Evolutionary conservation across 2,797 vertebrate genomes (phyloP).

Genomic region (Megalops cyprinoides): DNA sequence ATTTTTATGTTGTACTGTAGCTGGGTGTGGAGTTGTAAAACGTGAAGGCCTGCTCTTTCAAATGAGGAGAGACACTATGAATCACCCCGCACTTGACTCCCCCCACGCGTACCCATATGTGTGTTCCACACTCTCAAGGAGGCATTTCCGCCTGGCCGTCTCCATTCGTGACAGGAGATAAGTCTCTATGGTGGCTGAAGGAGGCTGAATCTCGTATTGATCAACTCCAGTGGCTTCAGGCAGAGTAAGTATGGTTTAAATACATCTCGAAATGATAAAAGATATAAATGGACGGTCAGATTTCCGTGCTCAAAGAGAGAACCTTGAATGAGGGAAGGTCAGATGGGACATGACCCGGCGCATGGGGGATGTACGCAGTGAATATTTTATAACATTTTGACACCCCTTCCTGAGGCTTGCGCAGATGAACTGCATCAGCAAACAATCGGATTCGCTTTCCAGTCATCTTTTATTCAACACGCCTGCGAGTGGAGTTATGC

Average conservation of each 20-base stretch:
- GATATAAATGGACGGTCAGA: neutral
- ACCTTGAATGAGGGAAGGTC: neutral
- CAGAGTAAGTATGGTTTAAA: neutral
- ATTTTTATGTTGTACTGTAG: neutral
- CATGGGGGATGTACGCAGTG: neutral
- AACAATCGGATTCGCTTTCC: neutral
- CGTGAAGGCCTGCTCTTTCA: neutral
- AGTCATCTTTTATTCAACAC: constrained; percentile 20
- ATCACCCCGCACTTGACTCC: neutral
- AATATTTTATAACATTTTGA: constrained; percentile 18
- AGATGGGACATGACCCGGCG: neutral
- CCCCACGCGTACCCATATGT: neutral
- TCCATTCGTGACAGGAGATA: neutral
- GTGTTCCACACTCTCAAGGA: neutral
- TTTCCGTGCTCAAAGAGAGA: neutral
- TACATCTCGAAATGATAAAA: neutral
- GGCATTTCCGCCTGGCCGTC: neutral
- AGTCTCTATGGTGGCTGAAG: neutral
- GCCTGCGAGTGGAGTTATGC: neutral
- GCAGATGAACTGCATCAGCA: constrained; percentile 10
- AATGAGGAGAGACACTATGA: neutral
- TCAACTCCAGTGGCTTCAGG: neutral
- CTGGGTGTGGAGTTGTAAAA: neutral
- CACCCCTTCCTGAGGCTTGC: neutral
- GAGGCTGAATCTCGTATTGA: neutral